Conservation (phyloP, 2,888 invertebrate genomes). For the Chelonus formosanus region DNA sequence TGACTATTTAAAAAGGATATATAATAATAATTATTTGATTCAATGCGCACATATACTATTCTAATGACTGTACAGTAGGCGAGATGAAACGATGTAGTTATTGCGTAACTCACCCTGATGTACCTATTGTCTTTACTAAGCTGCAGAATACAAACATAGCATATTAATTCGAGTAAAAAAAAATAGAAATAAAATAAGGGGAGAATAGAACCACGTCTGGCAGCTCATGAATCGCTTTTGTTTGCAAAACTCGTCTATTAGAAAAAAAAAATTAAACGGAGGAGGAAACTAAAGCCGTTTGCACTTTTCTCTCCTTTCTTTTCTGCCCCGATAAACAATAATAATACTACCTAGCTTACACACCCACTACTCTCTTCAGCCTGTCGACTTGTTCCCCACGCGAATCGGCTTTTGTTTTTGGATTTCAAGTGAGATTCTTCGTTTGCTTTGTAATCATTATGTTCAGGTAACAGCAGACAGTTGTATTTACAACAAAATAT, state of each 20-base stretch:
- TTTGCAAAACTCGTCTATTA: conserved; percentile 20
- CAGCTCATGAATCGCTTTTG: conserved; percentile 20
- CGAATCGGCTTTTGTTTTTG: conserved; percentile 16
- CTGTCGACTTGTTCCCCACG: background rate
- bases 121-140: conserved; percentile 13
- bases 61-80: too few relatives aligned
- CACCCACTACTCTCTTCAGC: conserved; percentile 7
- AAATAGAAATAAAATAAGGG: background rate
- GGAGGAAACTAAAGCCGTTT: conserved; percentile 7
- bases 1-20: too few relatives aligned
- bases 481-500: background rate
- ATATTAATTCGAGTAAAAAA: background rate
- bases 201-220: conserved; percentile 6
- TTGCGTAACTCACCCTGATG: conserved; percentile 1
- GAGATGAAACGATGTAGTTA: too few relatives aligned
- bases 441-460: background rate
- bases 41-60: too few relatives aligned
- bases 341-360: conserved; percentile 1
- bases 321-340: conserved; percentile 17
- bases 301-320: conserved; percentile 2
- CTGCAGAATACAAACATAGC: conserved; percentile 12
- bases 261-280: conserved; percentile 11
- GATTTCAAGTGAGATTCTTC: conserved; percentile 3
- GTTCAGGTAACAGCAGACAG: background rate
- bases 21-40: too few relatives aligned